Percentiles rank a stretch among this genome's conserved stretches.
phyloP scores from a whole-genome alignment of 2,113 vertebrate species.

The Todiramphus chloris region DNA sequence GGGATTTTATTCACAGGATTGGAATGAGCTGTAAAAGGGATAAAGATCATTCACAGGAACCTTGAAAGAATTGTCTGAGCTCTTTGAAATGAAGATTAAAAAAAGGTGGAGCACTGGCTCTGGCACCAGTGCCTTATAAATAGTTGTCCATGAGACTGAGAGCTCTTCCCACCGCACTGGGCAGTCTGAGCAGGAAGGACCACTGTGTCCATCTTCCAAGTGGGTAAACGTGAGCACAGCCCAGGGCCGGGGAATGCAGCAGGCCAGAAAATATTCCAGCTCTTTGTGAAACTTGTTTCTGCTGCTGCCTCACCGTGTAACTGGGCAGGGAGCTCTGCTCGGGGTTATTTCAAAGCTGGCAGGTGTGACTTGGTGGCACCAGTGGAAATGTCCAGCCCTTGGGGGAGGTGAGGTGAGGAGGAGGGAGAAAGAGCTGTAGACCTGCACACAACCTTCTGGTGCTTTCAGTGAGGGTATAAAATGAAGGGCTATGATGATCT shows the following conservation, averaged over 20 bases:
- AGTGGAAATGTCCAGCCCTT: not conserved
- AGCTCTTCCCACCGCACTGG: not conserved
- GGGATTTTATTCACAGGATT: slow-evolving; percentile 40
- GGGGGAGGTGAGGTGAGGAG: not conserved
- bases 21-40: slow-evolving; percentile 31
- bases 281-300: fast-evolving
- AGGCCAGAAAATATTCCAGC: not conserved
- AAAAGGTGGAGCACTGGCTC: slow-evolving; percentile 6
- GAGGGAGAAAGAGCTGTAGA: not conserved
- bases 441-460: not conserved
- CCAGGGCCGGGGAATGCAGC: not conserved
- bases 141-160: not conserved
- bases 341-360: not conserved
- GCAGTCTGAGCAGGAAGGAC: not conserved
- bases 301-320: not conserved
- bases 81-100: slow-evolving; percentile 37
- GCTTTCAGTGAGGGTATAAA: not conserved
- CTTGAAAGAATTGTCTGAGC: slow-evolving; percentile 37
- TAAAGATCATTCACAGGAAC: slow-evolving; percentile 18
- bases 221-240: not conserved
- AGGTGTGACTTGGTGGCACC: not conserved
- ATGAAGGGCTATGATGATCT: fast-evolving
- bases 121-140: not conserved
- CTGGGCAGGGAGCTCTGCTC: not conserved
- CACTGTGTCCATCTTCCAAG: not conserved